Conservation (phyloP, 2,888 invertebrate species). For the Troilus luridus region DNA sequence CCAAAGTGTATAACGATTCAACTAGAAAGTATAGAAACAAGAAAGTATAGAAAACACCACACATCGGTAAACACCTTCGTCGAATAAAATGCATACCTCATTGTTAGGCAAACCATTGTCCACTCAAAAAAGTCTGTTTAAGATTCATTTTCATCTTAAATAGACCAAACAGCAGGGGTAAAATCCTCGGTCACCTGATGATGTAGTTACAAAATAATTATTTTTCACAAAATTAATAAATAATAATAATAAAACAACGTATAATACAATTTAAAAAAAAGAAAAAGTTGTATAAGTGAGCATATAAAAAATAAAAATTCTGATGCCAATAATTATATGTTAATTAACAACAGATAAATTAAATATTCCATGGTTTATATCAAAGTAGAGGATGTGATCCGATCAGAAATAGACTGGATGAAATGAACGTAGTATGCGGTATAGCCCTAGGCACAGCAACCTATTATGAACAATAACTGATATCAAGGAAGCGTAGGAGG, state of each 20-base stretch:
- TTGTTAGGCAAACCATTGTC: not conserved
- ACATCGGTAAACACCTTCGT: not conserved
- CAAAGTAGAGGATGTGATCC: too few relatives aligned
- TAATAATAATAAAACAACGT: not conserved
- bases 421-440: not conserved
- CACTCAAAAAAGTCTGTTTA: not conserved
- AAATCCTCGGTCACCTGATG: not conserved
- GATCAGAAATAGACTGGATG: too few relatives aligned
- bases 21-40: not conserved
- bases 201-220: not conserved
- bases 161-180: not conserved
- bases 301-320: not conserved
- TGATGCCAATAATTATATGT: not conserved
- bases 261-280: not conserved
- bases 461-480: not conserved
- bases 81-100: not conserved
- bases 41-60: not conserved
- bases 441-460: not conserved
- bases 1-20: too few relatives aligned
- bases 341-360: not conserved
- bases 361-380: not conserved
- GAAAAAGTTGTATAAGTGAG: not conserved
- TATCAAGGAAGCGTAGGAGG: not conserved
- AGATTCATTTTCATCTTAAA: conserved; percentile 35
- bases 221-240: not conserved